Base-by-base conservation (phyloP, 2,888 invertebrate genomes). In the Psococerastis gibbosa region DNA sequence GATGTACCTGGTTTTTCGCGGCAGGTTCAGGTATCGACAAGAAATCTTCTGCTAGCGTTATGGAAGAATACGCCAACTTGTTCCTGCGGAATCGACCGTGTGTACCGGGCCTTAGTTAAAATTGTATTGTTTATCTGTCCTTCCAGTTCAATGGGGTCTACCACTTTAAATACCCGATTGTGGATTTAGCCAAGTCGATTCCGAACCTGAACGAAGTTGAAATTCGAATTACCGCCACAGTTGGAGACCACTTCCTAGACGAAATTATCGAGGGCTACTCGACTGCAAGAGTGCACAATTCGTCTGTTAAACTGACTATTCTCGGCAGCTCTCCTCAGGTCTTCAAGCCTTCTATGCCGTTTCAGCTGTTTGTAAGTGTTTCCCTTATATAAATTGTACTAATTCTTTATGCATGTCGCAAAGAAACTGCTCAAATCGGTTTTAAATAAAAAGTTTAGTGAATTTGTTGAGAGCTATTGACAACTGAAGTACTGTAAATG, bases 331-430 rank as follows among this genome's bases (percentile, higher is more conserved):
- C 79, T 0, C 85, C 94, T 5, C 88, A 94, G 61, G 80, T 95
- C 13, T 94, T 94, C 64, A 95, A 94, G 60, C 94, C 95, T 0
- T 71, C 84, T 6, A 91, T 94, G 83, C 87, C 91, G 0, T 81
- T 89, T 54, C 78, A 78, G 48, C 70, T 78, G 41, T 87, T 87
- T 60, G 82, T 83, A 61, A 72, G 77, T 65, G n/a, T n/a, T n/a
- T n/a, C n/a, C n/a, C n/a, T n/a, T n/a, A n/a, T n/a, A n/a, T n/a
- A n/a, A n/a, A n/a, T n/a, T n/a, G n/a, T n/a, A n/a, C n/a, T n/a
- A n/a, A n/a, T n/a, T n/a, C n/a, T n/a, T n/a, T n/a, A n/a, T n/a
- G n/a, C n/a, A n/a, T n/a, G n/a, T n/a, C n/a, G n/a, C n/a, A n/a
- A n/a, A n/a, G n/a, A n/a, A n/a, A n/a, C n/a, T n/a, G n/a, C n/a